Percentiles rank a stretch among this genome's conserved stretches.
phyloP scores from a whole-genome alignment of 1,140 invertebrate genomes.

The Drosophila virilis region DNA sequence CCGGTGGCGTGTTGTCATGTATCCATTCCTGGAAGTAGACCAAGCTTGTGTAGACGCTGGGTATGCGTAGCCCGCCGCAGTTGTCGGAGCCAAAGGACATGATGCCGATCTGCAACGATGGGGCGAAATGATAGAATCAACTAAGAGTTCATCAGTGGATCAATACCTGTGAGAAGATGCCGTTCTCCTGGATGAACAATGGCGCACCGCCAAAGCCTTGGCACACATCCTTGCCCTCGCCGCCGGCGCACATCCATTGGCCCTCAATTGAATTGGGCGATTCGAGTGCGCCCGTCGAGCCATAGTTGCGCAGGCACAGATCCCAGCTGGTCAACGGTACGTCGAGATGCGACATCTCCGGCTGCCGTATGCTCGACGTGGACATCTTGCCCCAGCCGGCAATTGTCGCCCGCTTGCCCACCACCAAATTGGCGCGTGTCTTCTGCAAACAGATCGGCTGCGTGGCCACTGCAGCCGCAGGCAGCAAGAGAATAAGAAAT shows the following conservation, averaged over 20 bases:
- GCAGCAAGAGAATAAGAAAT: slow-evolving; percentile 1
- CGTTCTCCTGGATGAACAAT: slow-evolving; percentile 86
- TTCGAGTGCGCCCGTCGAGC: slow-evolving; percentile 79
- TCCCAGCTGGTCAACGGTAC: slow-evolving; percentile 83
- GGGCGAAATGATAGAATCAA: no score
- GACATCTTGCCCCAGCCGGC: slow-evolving; percentile 83
- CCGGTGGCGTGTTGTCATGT: slow-evolving; percentile 87
- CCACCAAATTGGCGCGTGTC: slow-evolving; percentile 84
- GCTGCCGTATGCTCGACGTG: slow-evolving; percentile 71
- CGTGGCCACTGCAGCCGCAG: slow-evolving; percentile 84
- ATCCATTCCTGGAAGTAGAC: slow-evolving; percentile 89
- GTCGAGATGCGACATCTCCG: slow-evolving; percentile 82
- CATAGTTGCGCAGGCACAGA: slow-evolving; percentile 79
- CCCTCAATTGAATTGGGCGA: slow-evolving; percentile 85
- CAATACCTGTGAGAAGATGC: slow-evolving; percentile 87
- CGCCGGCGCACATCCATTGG: slow-evolving; percentile 88
- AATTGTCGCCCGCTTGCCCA: slow-evolving; percentile 84
- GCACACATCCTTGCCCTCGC: slow-evolving; percentile 88
- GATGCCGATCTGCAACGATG: slow-evolving; percentile 86
- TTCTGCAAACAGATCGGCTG: slow-evolving; percentile 85
- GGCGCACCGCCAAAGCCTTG: slow-evolving; percentile 89
- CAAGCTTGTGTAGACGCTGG: slow-evolving; percentile 89
- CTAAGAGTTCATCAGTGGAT: no score
- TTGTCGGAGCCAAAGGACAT: slow-evolving; percentile 90
- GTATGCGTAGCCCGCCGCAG: slow-evolving; percentile 88